Base-by-base conservation (phyloP, 2,113 vertebrate genomes). In the Tiliqua scincoides region DNA sequence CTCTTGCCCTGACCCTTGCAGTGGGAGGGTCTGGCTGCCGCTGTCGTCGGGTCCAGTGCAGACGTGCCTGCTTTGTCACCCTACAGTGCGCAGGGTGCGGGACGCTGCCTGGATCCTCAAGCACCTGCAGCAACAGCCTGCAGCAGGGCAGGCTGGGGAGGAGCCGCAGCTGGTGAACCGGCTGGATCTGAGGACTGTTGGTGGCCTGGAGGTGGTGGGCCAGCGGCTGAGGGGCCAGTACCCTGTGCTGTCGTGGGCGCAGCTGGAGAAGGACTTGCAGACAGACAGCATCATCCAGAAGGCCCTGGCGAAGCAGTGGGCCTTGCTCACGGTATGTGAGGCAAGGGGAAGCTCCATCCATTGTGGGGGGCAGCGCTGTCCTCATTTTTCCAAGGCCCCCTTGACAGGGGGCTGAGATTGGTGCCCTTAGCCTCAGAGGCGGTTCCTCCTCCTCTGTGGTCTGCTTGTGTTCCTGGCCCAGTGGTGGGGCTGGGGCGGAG, bases 201-300 rank as follows among this genome's bases (percentile, higher is more conserved):
- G 80, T 37, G 30, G 54, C 17, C 86, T 94, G 52, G 92, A 82
- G 61, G 87, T 96, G 54, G 86, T 88, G 59, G 96, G 96, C 14
- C 85, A 92, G 72, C 91, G 87, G 78, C 57, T 97, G 43, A 83
- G 68, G 59, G 93, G 94, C 30, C 95, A 96, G 87, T 97, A 89
- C 88, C 88, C 79, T 37, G 93, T 93, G 32, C 85, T 95, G 15
- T 92, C 88, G 71, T 95, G 88, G 57, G 87, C 85, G 14, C 95
- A 96, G 43, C 84, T 98, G 25, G 89, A 96, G 88, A 94, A 95
- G 93, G 94, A 97, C 17, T 90, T 98, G 40, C 79, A 86, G 27
- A 91, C 88, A 4, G 95, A 83, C 73, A 79, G 91, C 52, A 20
- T 62, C 25, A 91, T 96, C 72, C 91, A 94, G 76, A 86, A 88